Base-by-base conservation (phyloP, 2,888 invertebrate species). In the Rhabditophanes sp. region DNA sequence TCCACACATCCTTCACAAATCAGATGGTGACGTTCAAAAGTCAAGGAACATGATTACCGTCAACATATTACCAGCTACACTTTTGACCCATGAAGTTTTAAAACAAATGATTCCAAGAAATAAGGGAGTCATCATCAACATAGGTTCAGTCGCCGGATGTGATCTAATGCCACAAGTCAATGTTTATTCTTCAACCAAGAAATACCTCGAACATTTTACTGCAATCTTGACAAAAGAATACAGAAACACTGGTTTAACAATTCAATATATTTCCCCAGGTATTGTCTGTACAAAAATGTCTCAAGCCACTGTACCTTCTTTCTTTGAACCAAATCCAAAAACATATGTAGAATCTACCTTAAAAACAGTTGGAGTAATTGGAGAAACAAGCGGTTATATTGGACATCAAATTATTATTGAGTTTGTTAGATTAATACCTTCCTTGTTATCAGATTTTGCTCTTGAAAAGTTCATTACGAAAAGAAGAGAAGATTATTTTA, bases 61-160 rank as follows among this genome's bases (percentile, higher is more conserved):
- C 33, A 85, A 85, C 65, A 74, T 82, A 16, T 72, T 77, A 18
- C 78, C 82, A 0, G 75, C 79, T 20, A 78, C 79, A 0, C 76
- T 78, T 35, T 82, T 90, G 80, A 80, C 82, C 12, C 76, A 77
- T 24, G 69, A 87, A 8, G 75, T 85, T 1, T 68, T 93, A 65
- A 83, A 87, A 0, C 75, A 74, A 9, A 84, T 87, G 84, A 76
- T 78, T 31, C 75, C 77, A 46, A 72, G 81, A 26, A 74, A 73
- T 27, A 76, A 76, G 47, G 90, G 90, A 1, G 77, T 84, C 0
- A n/a, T n/a, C n/a, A n/a, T n/a, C n/a, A n/a, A n/a, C n/a, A n/a
- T n/a, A n/a, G n/a, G n/a, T n/a, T n/a, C n/a, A n/a, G n/a, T n/a
- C n/a, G n/a, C n/a, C n/a, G n/a, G n/a, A n/a, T n/a, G n/a, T n/a